Evolutionary conservation across 2,888 invertebrate genomes (phyloP).

Genomic region (Agrilus cyanescens): DNA sequence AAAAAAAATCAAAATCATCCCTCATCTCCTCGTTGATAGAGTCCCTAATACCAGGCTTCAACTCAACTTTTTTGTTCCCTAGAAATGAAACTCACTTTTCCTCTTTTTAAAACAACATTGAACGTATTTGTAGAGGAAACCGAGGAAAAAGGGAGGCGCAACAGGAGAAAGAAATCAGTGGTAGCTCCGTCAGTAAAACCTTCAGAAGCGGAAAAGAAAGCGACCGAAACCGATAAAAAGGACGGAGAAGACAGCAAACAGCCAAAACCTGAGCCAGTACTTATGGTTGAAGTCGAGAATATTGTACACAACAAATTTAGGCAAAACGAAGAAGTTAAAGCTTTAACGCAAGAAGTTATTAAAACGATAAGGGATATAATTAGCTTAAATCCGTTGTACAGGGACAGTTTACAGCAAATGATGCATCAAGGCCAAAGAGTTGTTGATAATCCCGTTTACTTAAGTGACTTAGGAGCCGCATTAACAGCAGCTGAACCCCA

Average conservation of each 20-base stretch:
- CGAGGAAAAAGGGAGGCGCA: conserved; percentile 28
- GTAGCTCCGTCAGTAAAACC: conserved; percentile 11
- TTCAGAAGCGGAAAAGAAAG: conserved; percentile 9
- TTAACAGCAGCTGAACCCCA: conserved; percentile 83
- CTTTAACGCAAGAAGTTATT: conserved; percentile 90
- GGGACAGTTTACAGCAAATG: conserved; percentile 97
- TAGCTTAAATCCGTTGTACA: conserved; percentile 90
- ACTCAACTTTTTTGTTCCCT: conserved; percentile 23
- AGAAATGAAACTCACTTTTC: conserved; percentile 73
- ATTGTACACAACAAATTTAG: conserved; percentile 76
- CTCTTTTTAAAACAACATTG: conserved; percentile 70
- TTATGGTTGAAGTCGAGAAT: conserved; percentile 94
- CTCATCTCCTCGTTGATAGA: too few relatives aligned
- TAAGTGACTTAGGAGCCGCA: conserved; percentile 93
- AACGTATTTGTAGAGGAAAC: conserved; percentile 70
- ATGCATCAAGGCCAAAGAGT: conserved; percentile 92
- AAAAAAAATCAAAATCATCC: too few relatives aligned
- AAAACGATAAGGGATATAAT: conserved; percentile 97
- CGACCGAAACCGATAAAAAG: conserved; percentile 8
- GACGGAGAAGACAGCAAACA: conserved; percentile 10
- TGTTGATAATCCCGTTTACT: conserved; percentile 95
- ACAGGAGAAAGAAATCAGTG: conserved; percentile 1
- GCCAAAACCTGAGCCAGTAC: conserved; percentile 39
- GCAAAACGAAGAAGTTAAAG: conserved; percentile 92
- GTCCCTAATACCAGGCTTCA: background rate